phyloP scores from a whole-genome alignment of 2,797 vertebrate species.

The Capromys pilorides region DNA sequence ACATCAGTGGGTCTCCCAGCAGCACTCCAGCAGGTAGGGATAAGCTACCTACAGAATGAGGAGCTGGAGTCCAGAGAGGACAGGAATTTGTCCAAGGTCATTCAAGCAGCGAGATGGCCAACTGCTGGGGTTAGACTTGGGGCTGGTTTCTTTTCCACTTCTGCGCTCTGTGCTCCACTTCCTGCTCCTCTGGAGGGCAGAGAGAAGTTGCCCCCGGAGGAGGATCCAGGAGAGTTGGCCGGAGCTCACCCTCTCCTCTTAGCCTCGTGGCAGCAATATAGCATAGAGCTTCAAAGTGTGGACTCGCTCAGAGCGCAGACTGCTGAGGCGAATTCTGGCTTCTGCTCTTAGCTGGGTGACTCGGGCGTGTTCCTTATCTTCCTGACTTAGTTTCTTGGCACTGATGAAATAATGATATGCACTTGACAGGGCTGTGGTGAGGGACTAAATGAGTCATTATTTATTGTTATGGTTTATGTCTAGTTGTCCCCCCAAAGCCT shows the following conservation, averaged over 20 bases:
- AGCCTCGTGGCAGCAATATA: background rate
- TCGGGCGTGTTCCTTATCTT: background rate
- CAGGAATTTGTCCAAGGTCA: background rate
- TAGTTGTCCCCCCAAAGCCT: no score
- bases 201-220: background rate
- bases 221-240: background rate
- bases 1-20: background rate
- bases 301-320: background rate
- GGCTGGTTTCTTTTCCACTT: background rate
- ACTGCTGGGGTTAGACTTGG: background rate
- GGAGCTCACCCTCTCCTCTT: background rate
- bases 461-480: no score
- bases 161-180: background rate
- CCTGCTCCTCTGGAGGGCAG: background rate
- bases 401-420: background rate
- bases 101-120: background rate
- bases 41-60: background rate
- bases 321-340: background rate
- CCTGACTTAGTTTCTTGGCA: background rate
- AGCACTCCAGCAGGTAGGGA: background rate
- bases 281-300: accelerated
- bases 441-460: background rate
- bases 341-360: background rate
- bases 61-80: background rate
- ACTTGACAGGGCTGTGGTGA: background rate